Evolutionary conservation across 2,797 vertebrate species (phyloP).

Genomic region (Eutrigla gurnardus): DNA sequence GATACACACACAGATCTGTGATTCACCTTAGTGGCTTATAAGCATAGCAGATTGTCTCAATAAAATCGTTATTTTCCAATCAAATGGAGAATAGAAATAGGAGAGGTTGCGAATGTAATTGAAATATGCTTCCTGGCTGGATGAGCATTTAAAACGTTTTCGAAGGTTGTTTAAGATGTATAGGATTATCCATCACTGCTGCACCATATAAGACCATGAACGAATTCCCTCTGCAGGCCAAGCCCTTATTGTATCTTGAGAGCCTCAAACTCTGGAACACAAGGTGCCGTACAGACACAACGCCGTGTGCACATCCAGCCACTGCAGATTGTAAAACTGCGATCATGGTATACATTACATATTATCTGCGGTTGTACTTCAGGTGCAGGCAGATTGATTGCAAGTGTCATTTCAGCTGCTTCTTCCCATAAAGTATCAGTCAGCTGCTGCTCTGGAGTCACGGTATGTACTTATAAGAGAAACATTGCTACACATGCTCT

Average conservation of each 20-base stretch:
- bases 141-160: constrained; percentile 19
- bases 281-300: constrained; percentile 20
- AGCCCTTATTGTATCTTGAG: constrained; percentile 41
- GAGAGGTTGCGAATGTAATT: neutral
- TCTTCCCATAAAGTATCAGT: constrained; percentile 20
- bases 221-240: constrained; percentile 21
- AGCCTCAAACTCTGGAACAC: constrained; percentile 51
- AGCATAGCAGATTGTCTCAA: constrained; percentile 16
- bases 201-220: constrained; percentile 54
- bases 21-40: constrained; percentile 34
- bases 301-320: neutral
- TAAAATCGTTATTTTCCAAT: constrained; percentile 12
- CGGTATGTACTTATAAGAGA: constrained; percentile 23
- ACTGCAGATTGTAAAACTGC: constrained; percentile 17
- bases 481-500: neutral
- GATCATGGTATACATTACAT: constrained; percentile 4
- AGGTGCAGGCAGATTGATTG: constrained; percentile 7
- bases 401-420: constrained; percentile 24
- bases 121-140: neutral
- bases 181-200: constrained; percentile 33
- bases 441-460: constrained; percentile 23
- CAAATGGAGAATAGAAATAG: neutral
- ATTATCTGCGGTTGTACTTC: constrained; percentile 5
- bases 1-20: constrained; percentile 29
- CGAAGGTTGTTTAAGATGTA: constrained; percentile 20